Evolutionary conservation across 2,797 vertebrate genomes (phyloP).

Genomic region (Molossus alvarezi): DNA sequence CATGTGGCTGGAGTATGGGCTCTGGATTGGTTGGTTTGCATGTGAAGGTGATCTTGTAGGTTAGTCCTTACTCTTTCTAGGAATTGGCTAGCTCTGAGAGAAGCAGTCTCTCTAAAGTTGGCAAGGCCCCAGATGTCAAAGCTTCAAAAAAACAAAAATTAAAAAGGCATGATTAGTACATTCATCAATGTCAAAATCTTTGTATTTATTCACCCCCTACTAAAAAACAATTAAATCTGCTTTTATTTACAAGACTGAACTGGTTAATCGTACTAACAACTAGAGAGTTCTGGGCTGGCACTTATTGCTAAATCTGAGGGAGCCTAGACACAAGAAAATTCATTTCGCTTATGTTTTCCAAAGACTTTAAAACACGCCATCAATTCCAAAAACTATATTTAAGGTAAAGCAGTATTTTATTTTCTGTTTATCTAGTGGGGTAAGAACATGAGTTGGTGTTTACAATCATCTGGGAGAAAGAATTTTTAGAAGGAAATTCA

Average conservation of each 20-base stretch:
- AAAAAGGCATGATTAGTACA: neutral
- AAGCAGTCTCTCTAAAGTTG: neutral
- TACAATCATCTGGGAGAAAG: slow-evolving; percentile 21
- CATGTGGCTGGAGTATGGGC: neutral
- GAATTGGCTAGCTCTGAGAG: neutral
- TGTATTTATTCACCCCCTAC: neutral
- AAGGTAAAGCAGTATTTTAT: slow-evolving; percentile 14
- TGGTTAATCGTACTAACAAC: neutral
- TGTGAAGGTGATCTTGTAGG: neutral
- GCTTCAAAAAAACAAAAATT: neutral
- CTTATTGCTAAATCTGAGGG: neutral
- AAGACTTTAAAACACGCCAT: neutral
- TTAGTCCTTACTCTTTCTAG: neutral
- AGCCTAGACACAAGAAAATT: neutral
- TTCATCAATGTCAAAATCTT: neutral
- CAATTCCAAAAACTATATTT: slow-evolving; percentile 26
- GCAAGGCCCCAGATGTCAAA: neutral
- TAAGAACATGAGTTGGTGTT: neutral
- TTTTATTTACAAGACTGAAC: neutral
- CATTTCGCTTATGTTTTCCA: neutral
- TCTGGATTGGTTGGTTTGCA: neutral
- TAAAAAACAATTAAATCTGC: neutral
- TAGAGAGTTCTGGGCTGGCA: neutral
- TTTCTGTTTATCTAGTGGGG: neutral
- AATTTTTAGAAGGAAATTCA: slow-evolving; percentile 28